phyloP scores from a whole-genome alignment of 53 echinoderm and acorn worm genomes.

The Holothuria leucospilota region DNA sequence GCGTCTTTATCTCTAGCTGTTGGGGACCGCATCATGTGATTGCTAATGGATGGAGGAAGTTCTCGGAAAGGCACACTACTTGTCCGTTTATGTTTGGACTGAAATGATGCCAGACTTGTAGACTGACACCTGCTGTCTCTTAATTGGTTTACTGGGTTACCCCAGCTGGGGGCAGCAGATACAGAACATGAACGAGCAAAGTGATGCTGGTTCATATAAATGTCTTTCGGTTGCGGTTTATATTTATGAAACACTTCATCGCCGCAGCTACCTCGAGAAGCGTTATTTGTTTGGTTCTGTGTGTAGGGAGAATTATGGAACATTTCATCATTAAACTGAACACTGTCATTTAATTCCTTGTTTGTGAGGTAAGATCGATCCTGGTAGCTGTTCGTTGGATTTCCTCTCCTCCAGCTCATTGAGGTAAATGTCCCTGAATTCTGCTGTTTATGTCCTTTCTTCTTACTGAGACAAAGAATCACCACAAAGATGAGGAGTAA shows the following conservation, averaged over 20 bases:
- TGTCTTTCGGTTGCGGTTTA: neutral
- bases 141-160: neutral
- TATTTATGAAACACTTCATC: slow-evolving; percentile 17
- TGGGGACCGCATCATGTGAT: slow-evolving; percentile 81
- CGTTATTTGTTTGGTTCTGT: slow-evolving; percentile 40
- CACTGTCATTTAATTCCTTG: neutral
- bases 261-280: neutral
- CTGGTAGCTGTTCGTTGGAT: slow-evolving; percentile 56
- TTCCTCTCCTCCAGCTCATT: slow-evolving; percentile 43
- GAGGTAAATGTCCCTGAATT: slow-evolving; percentile 58
- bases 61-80: slow-evolving; percentile 76
- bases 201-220: slow-evolving; percentile 39
- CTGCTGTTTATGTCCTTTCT: slow-evolving; percentile 49
- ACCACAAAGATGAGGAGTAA: slow-evolving; percentile 74
- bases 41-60: slow-evolving; percentile 76
- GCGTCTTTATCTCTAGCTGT: slow-evolving; percentile 82
- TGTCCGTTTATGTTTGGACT: slow-evolving; percentile 37
- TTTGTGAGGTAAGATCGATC: slow-evolving; percentile 53
- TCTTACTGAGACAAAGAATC: slow-evolving; percentile 67
- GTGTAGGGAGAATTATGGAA: neutral
- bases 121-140: slow-evolving; percentile 21
- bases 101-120: neutral
- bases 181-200: slow-evolving; percentile 59
- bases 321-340: slow-evolving; percentile 24
- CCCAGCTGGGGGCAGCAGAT: slow-evolving; percentile 43